Conservation (phyloP, 2,113 vertebrate genomes). For the Micronisus gabar region DNA sequence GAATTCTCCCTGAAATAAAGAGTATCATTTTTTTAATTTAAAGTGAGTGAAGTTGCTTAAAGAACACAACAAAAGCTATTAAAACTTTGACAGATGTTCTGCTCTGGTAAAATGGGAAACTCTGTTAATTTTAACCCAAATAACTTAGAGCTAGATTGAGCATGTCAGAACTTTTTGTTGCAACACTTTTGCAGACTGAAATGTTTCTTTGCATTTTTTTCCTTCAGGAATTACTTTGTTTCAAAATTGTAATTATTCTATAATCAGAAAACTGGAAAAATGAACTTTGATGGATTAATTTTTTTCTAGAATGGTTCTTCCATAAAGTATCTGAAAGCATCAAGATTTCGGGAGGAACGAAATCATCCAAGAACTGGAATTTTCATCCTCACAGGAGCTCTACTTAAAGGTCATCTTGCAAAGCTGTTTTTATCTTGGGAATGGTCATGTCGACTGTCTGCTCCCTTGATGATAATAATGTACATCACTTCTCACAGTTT, state of each 20-base stretch:
- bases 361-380: neutral
- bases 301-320: neutral
- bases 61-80: neutral
- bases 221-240: neutral
- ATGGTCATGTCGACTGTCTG: neutral
- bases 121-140: neutral
- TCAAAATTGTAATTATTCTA: neutral
- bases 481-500: neutral
- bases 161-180: neutral
- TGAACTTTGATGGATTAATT: neutral
- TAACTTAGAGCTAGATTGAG: neutral
- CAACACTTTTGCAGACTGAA: neutral
- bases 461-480: neutral
- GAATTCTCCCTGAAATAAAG: neutral
- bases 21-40: neutral
- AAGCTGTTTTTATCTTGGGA: neutral
- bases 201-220: neutral
- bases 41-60: neutral
- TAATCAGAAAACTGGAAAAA: neutral
- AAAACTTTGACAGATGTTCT: slow-evolving; percentile 19
- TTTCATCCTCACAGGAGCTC: neutral
- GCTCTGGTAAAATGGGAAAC: neutral
- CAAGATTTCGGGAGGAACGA: neutral
- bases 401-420: neutral
- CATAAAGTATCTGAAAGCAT: neutral